Evolutionary conservation across 1,140 invertebrate genomes (phyloP).

Genomic region (Nephila pilipes): DNA sequence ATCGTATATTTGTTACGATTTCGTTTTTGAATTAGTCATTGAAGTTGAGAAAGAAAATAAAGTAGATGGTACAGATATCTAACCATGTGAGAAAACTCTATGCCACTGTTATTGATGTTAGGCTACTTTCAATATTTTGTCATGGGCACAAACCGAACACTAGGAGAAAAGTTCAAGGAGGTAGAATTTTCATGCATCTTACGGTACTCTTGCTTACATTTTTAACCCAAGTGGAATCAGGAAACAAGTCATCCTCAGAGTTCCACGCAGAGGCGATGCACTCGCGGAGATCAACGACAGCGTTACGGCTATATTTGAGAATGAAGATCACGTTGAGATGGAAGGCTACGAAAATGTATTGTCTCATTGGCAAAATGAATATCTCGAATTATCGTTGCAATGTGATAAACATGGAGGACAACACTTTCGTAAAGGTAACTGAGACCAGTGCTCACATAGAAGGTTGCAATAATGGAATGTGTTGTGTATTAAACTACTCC

Average conservation of each 20-base stretch:
- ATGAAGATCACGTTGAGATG: not conserved
- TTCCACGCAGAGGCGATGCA: not conserved
- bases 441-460: not conserved
- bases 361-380: not conserved
- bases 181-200: constrained; percentile 67
- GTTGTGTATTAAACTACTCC: constrained; percentile 66
- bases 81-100: constrained; percentile 87
- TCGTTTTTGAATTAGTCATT: constrained; percentile 84
- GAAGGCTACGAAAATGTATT: not conserved
- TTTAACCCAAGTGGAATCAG: constrained; percentile 16
- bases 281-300: not conserved
- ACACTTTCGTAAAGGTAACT: constrained; percentile 46
- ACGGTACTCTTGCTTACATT: constrained; percentile 27
- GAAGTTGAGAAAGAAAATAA: constrained; percentile 82
- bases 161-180: constrained; percentile 78
- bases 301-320: not conserved
- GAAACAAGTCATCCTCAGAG: not conserved
- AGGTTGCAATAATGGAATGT: constrained; percentile 73
- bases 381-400: not conserved
- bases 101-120: constrained; percentile 85
- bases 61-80: constrained; percentile 87
- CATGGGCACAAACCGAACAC: constrained; percentile 83
- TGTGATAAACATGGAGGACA: constrained; percentile 25
- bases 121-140: constrained; percentile 84
- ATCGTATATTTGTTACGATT: constrained; percentile 88